Conservation (phyloP, 2,797 vertebrate genomes). For the Myiotriccus ornatus region DNA sequence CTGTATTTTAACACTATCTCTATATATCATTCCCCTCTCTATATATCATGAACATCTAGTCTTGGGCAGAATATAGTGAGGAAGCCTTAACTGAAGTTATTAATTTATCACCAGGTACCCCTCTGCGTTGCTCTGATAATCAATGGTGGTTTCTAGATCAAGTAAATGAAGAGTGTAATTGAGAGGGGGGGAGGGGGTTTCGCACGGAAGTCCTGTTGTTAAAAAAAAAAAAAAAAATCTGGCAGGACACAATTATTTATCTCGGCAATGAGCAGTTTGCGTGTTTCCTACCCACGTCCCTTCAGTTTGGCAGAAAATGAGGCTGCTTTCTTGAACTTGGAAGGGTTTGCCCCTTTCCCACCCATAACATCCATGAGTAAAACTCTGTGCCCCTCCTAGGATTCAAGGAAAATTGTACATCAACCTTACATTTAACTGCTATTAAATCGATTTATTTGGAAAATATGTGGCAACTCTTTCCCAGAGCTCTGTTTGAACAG, state of each 20-base stretch:
- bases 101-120: slow-evolving; percentile 69
- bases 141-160: slow-evolving; percentile 66
- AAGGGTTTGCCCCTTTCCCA: background rate
- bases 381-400: background rate
- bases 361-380: background rate
- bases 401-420: background rate
- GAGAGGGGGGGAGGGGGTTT: slow-evolving; percentile 24
- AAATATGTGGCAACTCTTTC: slow-evolving; percentile 47
- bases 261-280: slow-evolving; percentile 37
- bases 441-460: slow-evolving; percentile 53
- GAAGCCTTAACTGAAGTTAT: slow-evolving; percentile 62
- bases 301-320: background rate
- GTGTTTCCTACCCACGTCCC: background rate
- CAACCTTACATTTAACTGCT: slow-evolving; percentile 37
- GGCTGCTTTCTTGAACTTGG: background rate
- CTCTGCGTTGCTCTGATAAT: slow-evolving; percentile 69
- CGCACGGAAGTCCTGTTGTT: slow-evolving; percentile 43
- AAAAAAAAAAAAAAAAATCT: background rate
- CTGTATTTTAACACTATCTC: background rate
- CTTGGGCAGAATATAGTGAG: slow-evolving; percentile 6
- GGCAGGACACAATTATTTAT: slow-evolving; percentile 67
- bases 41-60: background rate
- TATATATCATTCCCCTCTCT: background rate
- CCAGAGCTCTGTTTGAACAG: slow-evolving; percentile 2
- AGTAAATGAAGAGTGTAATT: slow-evolving; percentile 72